Evolutionary conservation across 2,888 invertebrate genomes (phyloP), one percentile per base, ranked within the genome.

Genomic region (Eumerus sabulonum): DNA sequence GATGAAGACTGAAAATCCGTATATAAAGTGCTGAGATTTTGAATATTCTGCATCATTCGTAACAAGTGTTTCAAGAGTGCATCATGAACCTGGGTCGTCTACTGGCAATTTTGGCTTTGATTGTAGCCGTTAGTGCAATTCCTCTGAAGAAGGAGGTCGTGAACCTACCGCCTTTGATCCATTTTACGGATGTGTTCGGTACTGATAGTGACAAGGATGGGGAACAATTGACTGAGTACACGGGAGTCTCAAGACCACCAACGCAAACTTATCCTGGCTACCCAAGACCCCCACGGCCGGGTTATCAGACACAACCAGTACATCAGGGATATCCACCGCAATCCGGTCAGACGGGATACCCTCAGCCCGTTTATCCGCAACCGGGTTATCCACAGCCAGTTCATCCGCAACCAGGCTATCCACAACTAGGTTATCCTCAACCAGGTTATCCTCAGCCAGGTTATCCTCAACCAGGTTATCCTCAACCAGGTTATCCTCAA

Each of bases 61-160:
- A 14, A 11, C 2, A 36, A 56, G 27, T 27, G 27, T 35, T 13
- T 64, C 47, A 19, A 9, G 9, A 7, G 17, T 27, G 57, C 53
- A 62, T 50, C 67, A 74, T 74, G 74, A 50, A 35, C 3, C 42
- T 18, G 40, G 48, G 16, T 13, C 36, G 16, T n/a, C 2, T 60
- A 7, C 35, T 73, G 19, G 54, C 13, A 9, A 36, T 60, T 14
- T 16, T 74, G 36, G 54, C 19, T 9, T 9, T 67, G 7, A 51
- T 14, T 12, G 67, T 42, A 17, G 50, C 67, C 9, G 54, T 56
- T 12, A 17, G 12, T 48, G 62, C 50, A 14, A 48, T 47, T 5
- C 60, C 74, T 16, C 56, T 74, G 27, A 74, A 74, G 36, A 74
- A 67, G 38, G 74, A 74, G 42, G 40, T 74, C 17, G 4, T 74